Base-by-base conservation (phyloP, 2,797 vertebrate genomes). In the Nyctibius grandis region DNA sequence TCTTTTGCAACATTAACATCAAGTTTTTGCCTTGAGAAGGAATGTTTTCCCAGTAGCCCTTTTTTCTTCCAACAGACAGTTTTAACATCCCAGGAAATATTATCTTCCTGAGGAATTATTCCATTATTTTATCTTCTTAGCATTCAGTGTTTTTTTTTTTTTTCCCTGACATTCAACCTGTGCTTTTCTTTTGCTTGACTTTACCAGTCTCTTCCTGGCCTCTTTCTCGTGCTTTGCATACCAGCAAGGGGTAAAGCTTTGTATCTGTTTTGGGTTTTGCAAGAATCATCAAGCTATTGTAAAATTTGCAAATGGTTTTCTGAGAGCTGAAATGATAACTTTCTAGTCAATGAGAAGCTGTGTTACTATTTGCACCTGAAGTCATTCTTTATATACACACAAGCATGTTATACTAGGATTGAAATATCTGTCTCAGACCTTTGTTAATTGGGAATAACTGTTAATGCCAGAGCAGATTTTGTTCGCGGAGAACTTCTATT, bases 71-170 rank as follows among this genome's bases (percentile, higher is more conserved):
- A 80, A 75, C 33, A 85, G 70, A 45, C 47, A 79, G 50, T 70
- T 93, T 89, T 83, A 95, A 68, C 3, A 4, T 94, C 78, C 38
- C 57, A 54, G 64, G 57, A 93, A 94, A 90, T 68, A 78, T 16
- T 85, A 40, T 91, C 83, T 95, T 91, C 53, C 78, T 50, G 56
- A 81, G 31, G 76, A 86, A 60, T 81, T 77, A 79, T 57, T 95
- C 87, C 44, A 64, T 83, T 86, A 77, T 90, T 91, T 92, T 95
- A 54, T 57, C 51, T n/a, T 85, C 42, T 69, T 94, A 88, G 29
- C 57, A 56, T 85, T 95, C 54, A 85, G 38, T 48, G 12, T 0
- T 2, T 2, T 59, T 77, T 6, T 17, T 29, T 51, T 34, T 80
- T 36, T 65, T 38, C 50, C 76, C 61, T 42, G 79, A 77, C 16